Evolutionary conservation across 2,113 vertebrate genomes (phyloP), one percentile per base, ranked within the genome.

Genomic region (Symphodus melops): DNA sequence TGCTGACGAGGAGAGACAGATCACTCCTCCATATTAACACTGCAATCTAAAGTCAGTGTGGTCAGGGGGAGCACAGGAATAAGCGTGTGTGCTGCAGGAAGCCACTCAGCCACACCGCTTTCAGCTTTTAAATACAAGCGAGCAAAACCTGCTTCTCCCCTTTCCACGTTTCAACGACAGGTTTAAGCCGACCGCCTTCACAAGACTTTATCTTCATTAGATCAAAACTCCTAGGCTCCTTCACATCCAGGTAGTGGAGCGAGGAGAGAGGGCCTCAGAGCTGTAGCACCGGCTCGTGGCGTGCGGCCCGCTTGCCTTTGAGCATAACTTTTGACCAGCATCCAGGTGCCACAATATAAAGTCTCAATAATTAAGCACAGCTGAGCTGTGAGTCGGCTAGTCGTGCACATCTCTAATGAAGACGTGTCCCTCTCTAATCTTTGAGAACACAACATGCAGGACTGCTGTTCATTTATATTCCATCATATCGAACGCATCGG

Each of bases 11-110:
- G 5, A 28, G 19, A 58, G 60, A 23, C 52, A 1, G 13, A 44
- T 48, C 5, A 52, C 53, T 56, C 55, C 62, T 65, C 79, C 52
- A 53, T 33, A 51, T 72, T 1, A 9, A 44, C 7, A 6, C 63
- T 20, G 20, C 2, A 19, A 83, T 75, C 77, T 69, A 78, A 69
- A 63, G 73, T 81, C 62, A 3, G 33, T 46, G 48, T 49, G 79
- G 79, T 72, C 59, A 64, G 55, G 55, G 73, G 60, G 70, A 57
- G 63, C 33, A 19, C 33, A 78, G 75, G 42, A 33, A 83, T 68
- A 13, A 37, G n/a, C 62, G 17, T 39, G 66, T 41, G 60, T 62
- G 68, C 78, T 23, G 63, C 68, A 69, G 67, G 66, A 67, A 76
- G 54, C 61, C 64, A 55, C 75, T 77, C 60, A 81, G 53, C 54